Percentiles rank a stretch among this genome's conserved stretches.
phyloP scores from a whole-genome alignment of 2,888 invertebrate species.

The Hypolimnas misippus region DNA sequence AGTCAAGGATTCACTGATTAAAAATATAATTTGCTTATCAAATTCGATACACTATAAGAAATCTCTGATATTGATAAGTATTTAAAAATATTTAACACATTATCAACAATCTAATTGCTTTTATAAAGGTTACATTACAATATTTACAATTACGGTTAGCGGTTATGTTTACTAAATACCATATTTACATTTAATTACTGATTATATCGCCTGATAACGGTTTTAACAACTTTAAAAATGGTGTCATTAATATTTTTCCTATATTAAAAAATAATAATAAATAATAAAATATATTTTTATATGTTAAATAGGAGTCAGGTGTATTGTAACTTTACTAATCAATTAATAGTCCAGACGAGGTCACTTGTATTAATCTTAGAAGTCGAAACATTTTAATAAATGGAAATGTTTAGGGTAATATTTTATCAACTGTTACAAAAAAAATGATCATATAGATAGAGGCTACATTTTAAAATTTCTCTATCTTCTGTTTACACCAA shows the following conservation, averaged over 20 bases:
- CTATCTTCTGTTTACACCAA: too few species aligned
- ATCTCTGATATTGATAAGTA: background rate
- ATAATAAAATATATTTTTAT: background rate
- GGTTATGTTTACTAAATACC: background rate
- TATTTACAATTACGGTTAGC: constrained; percentile 2
- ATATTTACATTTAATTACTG: constrained; percentile 10
- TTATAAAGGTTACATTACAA: constrained; percentile 8
- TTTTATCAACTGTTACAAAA: too few species aligned
- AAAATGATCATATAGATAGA: too few species aligned
- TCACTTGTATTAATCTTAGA: too few species aligned
- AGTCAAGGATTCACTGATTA: too few species aligned
- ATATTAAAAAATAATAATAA: background rate
- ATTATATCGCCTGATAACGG: background rate
- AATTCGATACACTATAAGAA: background rate
- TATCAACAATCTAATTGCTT: constrained; percentile 3
- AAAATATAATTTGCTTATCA: too few species aligned
- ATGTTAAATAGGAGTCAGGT: background rate
- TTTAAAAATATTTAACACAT: background rate
- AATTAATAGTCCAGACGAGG: too few species aligned
- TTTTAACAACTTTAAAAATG: constrained; percentile 1
- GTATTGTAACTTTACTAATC: background rate
- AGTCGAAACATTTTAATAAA: too few species aligned
- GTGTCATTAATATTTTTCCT: background rate
- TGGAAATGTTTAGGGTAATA: too few species aligned
- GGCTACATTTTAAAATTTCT: too few species aligned